phyloP scores from a whole-genome alignment of 1,140 invertebrate species.

The Holotrichia oblita region DNA sequence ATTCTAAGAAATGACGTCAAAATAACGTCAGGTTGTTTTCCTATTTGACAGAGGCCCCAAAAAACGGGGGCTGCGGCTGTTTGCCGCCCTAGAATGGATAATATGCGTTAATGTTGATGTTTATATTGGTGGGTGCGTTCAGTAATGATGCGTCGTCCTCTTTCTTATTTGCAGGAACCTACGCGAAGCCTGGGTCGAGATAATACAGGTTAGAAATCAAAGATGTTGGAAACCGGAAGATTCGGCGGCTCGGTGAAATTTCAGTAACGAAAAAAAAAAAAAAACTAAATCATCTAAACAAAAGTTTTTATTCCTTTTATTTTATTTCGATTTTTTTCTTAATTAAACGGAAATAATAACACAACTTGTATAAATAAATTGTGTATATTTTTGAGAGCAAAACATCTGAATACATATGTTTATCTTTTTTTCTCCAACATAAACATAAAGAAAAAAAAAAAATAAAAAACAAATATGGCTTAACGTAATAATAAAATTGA shows the following conservation, averaged over 20 bases:
- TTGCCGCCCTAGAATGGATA: too few species aligned
- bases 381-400: slow-evolving; percentile 35
- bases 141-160: neutral
- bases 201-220: slow-evolving; percentile 63
- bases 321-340: too few species aligned
- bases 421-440: neutral
- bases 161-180: slow-evolving; percentile 48
- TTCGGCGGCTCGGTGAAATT: slow-evolving; percentile 49
- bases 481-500: neutral
- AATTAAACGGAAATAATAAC: too few species aligned
- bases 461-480: neutral
- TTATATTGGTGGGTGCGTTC: neutral
- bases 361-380: slow-evolving; percentile 15
- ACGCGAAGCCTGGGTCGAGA: slow-evolving; percentile 64
- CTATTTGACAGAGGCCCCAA: too few species aligned
- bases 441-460: neutral
- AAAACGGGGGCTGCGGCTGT: too few species aligned
- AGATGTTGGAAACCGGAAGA: slow-evolving; percentile 63
- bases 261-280: neutral
- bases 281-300: too few species aligned
- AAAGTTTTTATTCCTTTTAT: too few species aligned
- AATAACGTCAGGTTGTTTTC: too few species aligned
- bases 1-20: too few species aligned
- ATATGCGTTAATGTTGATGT: neutral
- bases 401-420: slow-evolving; percentile 8